Evolutionary conservation across 2,113 vertebrate genomes (phyloP), one percentile per base, ranked within the genome.

Genomic region (Ptilonorhynchus violaceus): DNA sequence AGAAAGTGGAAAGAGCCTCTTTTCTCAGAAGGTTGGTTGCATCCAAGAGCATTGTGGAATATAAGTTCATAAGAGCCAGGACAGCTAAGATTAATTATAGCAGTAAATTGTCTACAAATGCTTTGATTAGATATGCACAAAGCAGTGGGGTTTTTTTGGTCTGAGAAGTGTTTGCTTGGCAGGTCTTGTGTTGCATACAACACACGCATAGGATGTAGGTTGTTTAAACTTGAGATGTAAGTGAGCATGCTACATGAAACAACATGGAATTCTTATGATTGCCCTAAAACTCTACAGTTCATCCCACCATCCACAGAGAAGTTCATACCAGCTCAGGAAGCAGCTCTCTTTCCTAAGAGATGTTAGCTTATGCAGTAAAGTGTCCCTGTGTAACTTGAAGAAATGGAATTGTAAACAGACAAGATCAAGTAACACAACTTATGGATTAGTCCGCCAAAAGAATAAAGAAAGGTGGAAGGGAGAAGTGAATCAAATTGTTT

Each of bases 51-150:
- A 87, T 13, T 88, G 47, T 92, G 39, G 81, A 88, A 91, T 85
- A 64, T 10, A 96, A 93, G 33, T 82, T 96, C 80, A 85, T 66
- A 75, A 87, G 59, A 94, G 39, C 37, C 47, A 90, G 74, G 92
- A 91, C 74, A 96, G 79, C 55, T 81, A 96, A 88, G 72, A 84
- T 95, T 95, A 93, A 95, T 93, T 85, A 91, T 5, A 88, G 60
- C 31, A 75, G n/a, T 79, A 60, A 95, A 89, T 47, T 80, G 30
- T 85, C 87, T 94, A 67, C 73, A 92, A 96, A 79, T 19, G 35
- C 42, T 58, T 82, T 83, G 39, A 76, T 37, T 89, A 93, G 87
- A 89, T 92, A 86, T 13, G 22, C 37, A 83, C n/a, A 25, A 78
- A 78, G 52, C 63, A 93, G 31, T 2, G 7, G 69, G 47, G 20